phyloP scores from a whole-genome alignment of 1,140 invertebrate genomes.

The Heterodera carotae region DNA sequence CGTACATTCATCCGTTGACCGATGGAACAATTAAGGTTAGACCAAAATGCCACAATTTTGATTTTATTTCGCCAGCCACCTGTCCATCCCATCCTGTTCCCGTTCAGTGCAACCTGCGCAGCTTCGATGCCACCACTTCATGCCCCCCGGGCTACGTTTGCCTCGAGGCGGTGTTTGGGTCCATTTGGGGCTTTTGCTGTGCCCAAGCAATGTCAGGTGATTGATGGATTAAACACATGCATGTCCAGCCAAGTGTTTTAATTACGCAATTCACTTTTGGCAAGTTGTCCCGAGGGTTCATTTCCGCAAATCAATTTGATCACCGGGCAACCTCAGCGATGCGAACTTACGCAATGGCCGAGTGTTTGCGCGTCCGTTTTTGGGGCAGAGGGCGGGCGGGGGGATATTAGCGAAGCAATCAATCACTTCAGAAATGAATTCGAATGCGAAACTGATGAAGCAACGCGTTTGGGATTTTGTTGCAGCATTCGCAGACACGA shows the following conservation, averaged over 20 bases:
- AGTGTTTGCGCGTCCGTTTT: slow-evolving; percentile 18
- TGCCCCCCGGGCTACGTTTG: slow-evolving; percentile 30
- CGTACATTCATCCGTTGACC: slow-evolving; percentile 34
- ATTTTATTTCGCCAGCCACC: not conserved
- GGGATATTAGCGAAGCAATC: not conserved
- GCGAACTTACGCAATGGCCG: slow-evolving; percentile 7
- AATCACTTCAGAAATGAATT: not conserved
- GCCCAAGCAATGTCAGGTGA: slow-evolving; percentile 14
- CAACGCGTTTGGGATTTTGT: not conserved
- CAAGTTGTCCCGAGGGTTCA: not conserved
- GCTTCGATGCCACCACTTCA: slow-evolving; percentile 29
- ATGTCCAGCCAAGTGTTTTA: not conserved
- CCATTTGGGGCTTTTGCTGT: slow-evolving; percentile 33
- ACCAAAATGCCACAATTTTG: not conserved
- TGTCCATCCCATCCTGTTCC: too few relatives aligned
- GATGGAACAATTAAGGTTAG: slow-evolving; percentile 29
- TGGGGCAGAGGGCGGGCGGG: not conserved
- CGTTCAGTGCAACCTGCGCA: slow-evolving; percentile 27
- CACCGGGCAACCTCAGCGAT: slow-evolving; percentile 19
- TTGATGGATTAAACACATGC: too few relatives aligned
- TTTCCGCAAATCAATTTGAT: slow-evolving; percentile 8
- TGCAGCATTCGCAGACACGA: slow-evolving; percentile 19
- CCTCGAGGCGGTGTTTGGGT: slow-evolving; percentile 26
- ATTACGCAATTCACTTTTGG: not conserved
- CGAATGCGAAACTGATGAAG: slow-evolving; percentile 13